Conservation (phyloP, 2,113 vertebrate species). For the Heterocephalus glaber region DNA sequence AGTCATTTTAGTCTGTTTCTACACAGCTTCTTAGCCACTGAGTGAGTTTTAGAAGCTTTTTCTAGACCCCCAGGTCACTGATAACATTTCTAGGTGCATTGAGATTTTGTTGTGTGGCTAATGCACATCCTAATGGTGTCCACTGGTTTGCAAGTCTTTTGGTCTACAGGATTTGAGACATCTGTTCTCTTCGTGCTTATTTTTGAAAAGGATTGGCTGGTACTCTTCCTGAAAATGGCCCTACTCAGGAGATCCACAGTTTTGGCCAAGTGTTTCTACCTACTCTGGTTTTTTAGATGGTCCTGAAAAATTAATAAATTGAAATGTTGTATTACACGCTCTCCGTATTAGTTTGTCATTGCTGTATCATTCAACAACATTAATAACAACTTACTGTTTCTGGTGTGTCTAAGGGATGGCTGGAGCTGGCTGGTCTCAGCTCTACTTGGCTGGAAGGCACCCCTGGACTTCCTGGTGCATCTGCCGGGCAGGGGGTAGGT, state of each 20-base stretch:
- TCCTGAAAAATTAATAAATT: background rate
- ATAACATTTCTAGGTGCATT: background rate
- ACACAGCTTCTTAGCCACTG: background rate
- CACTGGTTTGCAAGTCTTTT: background rate
- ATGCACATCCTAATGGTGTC: background rate
- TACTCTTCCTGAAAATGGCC: background rate
- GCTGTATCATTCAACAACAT: background rate
- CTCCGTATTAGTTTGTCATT: background rate
- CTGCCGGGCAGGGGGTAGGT: too few species aligned
- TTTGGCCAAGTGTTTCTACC: background rate
- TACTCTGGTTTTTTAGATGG: background rate
- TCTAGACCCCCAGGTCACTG: background rate
- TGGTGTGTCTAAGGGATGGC: background rate
- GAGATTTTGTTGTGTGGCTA: background rate
- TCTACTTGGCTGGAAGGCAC: background rate
- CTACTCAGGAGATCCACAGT: background rate
- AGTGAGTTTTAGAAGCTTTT: background rate
- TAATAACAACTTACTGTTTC: background rate
- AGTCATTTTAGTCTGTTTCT: background rate
- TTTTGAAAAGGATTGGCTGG: background rate
- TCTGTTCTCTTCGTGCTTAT: background rate
- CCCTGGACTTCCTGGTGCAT: background rate
- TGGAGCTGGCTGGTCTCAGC: background rate
- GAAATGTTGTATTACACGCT: background rate
- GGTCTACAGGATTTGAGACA: accelerated